phyloP scores from a whole-genome alignment of 2,888 invertebrate species.

The Synanthedon formicaeformis region DNA sequence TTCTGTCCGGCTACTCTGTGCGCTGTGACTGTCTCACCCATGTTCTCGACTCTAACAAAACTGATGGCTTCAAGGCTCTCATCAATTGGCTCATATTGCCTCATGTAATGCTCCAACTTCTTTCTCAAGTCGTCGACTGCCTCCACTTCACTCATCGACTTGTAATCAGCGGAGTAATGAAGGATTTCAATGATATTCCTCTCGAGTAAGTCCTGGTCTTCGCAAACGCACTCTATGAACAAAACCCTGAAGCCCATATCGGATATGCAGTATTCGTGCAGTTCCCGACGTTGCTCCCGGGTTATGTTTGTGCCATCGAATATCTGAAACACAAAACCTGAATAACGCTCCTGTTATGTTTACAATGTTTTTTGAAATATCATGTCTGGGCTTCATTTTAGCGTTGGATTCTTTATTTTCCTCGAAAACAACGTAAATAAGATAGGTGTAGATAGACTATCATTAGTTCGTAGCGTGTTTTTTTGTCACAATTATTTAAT shows the following conservation, averaged over 20 bases:
- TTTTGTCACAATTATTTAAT: too few relatives aligned
- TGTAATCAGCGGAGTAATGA: constrained; percentile 88
- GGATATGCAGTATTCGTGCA: constrained; percentile 78
- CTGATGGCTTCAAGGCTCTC: constrained; percentile 67
- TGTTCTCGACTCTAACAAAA: constrained; percentile 61
- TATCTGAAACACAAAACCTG: constrained; percentile 72
- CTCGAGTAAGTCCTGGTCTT: constrained; percentile 72
- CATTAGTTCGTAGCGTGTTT: too few relatives aligned
- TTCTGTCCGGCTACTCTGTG: constrained; percentile 82
- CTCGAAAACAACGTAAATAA: neutral
- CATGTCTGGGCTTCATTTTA: neutral
- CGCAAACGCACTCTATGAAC: constrained; percentile 93
- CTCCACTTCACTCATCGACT: constrained; percentile 79
- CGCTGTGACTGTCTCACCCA: constrained; percentile 77
- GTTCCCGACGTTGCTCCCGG: constrained; percentile 80
- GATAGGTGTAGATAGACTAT: neutral
- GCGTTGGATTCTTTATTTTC: neutral
- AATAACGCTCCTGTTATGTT: neutral
- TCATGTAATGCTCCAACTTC: constrained; percentile 86
- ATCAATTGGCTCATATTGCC: constrained; percentile 85
- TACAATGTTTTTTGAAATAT: neutral
- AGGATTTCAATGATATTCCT: constrained; percentile 78
- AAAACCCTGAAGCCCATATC: constrained; percentile 86
- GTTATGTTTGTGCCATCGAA: constrained; percentile 95
- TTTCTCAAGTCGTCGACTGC: constrained; percentile 85